Conservation (phyloP, 1,140 invertebrate species). For the Drosophila sp. region DNA sequence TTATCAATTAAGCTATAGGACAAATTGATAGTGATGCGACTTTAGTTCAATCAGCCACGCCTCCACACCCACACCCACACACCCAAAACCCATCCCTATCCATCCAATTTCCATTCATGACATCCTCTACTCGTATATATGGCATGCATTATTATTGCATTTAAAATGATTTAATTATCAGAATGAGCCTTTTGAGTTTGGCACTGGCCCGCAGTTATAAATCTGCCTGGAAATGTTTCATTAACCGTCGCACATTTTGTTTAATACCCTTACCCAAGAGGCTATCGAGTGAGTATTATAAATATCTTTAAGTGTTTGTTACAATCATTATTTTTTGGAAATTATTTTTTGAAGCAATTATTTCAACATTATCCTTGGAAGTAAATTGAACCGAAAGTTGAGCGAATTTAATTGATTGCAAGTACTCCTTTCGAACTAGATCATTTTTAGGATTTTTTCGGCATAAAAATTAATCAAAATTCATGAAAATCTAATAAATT, state of each 20-base stretch:
- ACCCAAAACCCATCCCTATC: background rate
- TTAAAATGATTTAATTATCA: slow-evolving; percentile 61
- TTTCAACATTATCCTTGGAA: too few species aligned
- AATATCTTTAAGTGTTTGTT: too few species aligned
- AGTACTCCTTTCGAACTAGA: too few species aligned
- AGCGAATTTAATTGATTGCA: too few species aligned
- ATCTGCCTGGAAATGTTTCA: slow-evolving; percentile 6
- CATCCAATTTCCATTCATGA: background rate
- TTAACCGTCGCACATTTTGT: background rate
- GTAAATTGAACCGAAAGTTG: too few species aligned
- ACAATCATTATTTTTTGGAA: too few species aligned
- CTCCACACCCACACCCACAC: background rate
- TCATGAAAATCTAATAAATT: too few species aligned
- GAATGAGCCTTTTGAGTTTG: slow-evolving; percentile 39
- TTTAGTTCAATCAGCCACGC: slow-evolving; percentile 27
- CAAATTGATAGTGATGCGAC: slow-evolving; percentile 71
- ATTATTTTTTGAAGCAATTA: too few species aligned
- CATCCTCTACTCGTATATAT: background rate
- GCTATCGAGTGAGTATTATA: too few species aligned
- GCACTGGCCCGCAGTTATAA: slow-evolving; percentile 20
- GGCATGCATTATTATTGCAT: slow-evolving; percentile 47
- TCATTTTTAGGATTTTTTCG: too few species aligned
- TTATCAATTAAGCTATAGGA: slow-evolving; percentile 75
- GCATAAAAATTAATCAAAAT: too few species aligned
- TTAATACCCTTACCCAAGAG: background rate